phyloP scores from a whole-genome alignment of 1,140 invertebrate species.

The Diplogasteroides magnus region DNA sequence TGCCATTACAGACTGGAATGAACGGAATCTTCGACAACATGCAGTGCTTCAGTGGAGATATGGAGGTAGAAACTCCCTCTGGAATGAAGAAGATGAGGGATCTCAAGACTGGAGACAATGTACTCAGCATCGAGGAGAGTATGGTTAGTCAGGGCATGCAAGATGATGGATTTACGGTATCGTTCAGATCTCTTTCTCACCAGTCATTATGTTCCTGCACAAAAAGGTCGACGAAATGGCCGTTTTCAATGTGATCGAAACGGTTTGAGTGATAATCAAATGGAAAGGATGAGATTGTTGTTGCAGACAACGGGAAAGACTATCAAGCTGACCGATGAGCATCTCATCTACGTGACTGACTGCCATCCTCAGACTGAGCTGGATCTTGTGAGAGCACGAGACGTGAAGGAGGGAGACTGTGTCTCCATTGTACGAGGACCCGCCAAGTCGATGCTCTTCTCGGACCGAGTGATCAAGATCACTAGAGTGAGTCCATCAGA shows the following conservation, averaged over 20 bases:
- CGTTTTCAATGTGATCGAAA: conserved; percentile 17
- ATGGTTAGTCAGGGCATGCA: conserved; percentile 10
- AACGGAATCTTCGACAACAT: conserved; percentile 22
- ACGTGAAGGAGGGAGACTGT: conserved; percentile 19
- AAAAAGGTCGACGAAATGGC: conserved; percentile 25
- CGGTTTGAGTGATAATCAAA: too few species aligned
- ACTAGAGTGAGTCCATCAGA: too few species aligned
- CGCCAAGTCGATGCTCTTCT: conserved; percentile 7
- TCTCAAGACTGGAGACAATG: conserved; percentile 29
- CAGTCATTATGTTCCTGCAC: conserved; percentile 33
- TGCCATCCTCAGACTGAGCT: conserved; percentile 15
- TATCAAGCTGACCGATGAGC: conserved; percentile 30
- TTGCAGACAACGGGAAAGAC: conserved; percentile 19
- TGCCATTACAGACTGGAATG: too few species aligned
- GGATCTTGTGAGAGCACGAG: conserved; percentile 9
- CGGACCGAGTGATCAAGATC: neutral
- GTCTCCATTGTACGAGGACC: conserved; percentile 13
- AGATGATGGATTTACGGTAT: neutral
- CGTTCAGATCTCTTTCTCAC: conserved; percentile 18
- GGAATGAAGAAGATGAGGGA: conserved; percentile 28
- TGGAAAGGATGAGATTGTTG: neutral
- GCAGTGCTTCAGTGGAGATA: conserved; percentile 31
- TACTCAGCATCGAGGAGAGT: conserved; percentile 28
- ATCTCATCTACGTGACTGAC: conserved; percentile 31
- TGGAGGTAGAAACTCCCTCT: conserved; percentile 24